A percentile compares a stretch with the other conserved stretches of the same genome.
Evolutionary conservation across 2,888 invertebrate species (phyloP).

Genomic region (Odontomyia ornata): DNA sequence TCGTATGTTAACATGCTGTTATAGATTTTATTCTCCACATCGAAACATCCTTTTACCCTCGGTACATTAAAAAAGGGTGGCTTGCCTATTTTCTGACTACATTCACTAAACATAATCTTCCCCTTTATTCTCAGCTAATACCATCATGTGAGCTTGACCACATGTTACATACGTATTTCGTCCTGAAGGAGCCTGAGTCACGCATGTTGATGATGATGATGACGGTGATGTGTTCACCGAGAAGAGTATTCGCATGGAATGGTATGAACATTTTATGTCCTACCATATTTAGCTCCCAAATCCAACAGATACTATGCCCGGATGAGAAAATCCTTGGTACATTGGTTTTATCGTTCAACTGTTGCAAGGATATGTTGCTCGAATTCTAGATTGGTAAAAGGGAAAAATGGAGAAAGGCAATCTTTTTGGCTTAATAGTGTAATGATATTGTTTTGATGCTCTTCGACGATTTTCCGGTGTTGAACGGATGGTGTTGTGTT

Average conservation of each 20-base stretch:
- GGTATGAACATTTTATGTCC: neutral
- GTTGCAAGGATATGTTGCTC: neutral
- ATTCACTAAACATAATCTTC: conserved; percentile 36
- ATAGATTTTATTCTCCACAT: conserved; percentile 5
- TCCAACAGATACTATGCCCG: neutral
- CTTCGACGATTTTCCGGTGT: neutral
- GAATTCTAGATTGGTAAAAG: neutral
- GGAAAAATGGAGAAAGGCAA: conserved; percentile 25
- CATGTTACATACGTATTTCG: conserved; percentile 28
- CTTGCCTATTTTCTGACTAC: conserved; percentile 29
- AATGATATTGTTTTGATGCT: conserved; percentile 49
- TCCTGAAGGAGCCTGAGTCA: neutral
- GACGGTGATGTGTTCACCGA: neutral
- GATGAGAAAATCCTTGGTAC: neutral
- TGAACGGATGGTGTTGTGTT: conserved; percentile 28
- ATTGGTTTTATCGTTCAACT: neutral
- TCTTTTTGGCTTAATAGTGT: conserved; percentile 46
- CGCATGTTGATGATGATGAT: conserved; percentile 8
- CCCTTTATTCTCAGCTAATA: conserved; percentile 41
- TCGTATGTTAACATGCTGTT: neutral
- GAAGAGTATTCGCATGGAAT: neutral
- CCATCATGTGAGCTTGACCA: conserved; percentile 46
- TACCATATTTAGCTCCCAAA: neutral
- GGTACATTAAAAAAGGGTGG: conserved; percentile 26
- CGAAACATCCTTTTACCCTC: neutral